These are phyloP conservation scores for Pseudopleuronectes americanus DNA, from an alignment of 2,797 vertebrate species.

Conservation along the genomic window DNA sequence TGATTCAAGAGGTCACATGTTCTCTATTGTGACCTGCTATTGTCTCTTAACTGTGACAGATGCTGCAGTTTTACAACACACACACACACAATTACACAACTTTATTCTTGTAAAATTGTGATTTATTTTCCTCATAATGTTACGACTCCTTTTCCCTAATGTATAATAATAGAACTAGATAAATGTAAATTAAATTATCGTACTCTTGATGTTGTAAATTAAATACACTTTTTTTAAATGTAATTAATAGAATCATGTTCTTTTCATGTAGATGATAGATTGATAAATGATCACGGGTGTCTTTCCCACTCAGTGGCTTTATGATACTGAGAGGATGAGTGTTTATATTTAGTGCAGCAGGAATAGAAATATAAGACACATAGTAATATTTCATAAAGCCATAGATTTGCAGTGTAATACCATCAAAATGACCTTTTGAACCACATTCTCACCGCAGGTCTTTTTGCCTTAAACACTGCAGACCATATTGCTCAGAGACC, in stretches of 20 bases:
- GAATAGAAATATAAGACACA: not conserved
- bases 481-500: constrained; percentile 54
- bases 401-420: not conserved
- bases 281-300: too few relatives aligned
- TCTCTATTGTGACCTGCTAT: constrained; percentile 32
- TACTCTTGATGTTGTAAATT: too few relatives aligned
- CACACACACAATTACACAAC: not conserved
- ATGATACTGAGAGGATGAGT: not conserved
- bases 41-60: constrained; percentile 28
- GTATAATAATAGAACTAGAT: not conserved
- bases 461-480: not conserved
- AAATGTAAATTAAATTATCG: too few relatives aligned
- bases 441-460: constrained; percentile 12
- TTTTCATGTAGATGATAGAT: too few relatives aligned
- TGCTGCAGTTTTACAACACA: constrained; percentile 18
- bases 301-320: not conserved
- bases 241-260: too few relatives aligned
- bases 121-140: too few relatives aligned
- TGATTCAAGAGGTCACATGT: constrained; percentile 65
- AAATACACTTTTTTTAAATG: too few relatives aligned
- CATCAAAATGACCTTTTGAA: constrained; percentile 25
- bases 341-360: not conserved
- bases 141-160: too few relatives aligned
- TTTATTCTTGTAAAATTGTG: too few relatives aligned
- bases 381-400: not conserved